phyloP scores from a whole-genome alignment of 2,888 invertebrate species.

The Polyommatus icarus region DNA sequence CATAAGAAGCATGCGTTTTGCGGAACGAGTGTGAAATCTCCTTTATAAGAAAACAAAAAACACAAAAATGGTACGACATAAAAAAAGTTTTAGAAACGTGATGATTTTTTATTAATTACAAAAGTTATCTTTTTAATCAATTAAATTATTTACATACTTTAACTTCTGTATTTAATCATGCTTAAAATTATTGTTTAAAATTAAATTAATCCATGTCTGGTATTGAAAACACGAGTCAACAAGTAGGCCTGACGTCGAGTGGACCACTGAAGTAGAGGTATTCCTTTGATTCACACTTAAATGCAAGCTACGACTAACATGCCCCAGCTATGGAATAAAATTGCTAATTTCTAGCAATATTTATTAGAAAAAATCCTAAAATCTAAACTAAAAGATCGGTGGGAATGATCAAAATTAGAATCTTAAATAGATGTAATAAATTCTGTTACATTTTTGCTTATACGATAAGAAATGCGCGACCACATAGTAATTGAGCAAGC shows the following conservation, averaged over 20 bases:
- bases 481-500: background rate
- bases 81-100: background rate
- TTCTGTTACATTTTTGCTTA: background rate
- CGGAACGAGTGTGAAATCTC: background rate
- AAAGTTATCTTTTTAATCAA: background rate
- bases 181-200: slow-evolving; percentile 11
- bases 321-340: slow-evolving; percentile 39
- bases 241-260: slow-evolving; percentile 70
- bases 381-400: slow-evolving; percentile 27
- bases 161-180: background rate
- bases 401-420: slow-evolving; percentile 21
- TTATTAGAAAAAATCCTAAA: slow-evolving; percentile 34
- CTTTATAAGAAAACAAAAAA: background rate
- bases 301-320: slow-evolving; percentile 42
- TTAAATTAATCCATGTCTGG: slow-evolving; percentile 45
- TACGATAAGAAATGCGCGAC: background rate
- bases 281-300: slow-evolving; percentile 63
- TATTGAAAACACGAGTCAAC: slow-evolving; percentile 70
- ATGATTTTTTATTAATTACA: background rate
- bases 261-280: slow-evolving; percentile 79
- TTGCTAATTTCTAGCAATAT: slow-evolving; percentile 36
- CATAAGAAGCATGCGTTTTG: background rate
- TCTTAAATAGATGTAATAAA: slow-evolving; percentile 29
- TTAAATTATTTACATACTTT: slow-evolving; percentile 6
- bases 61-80: background rate